Evolutionary conservation across 2,797 vertebrate genomes (phyloP).

Genomic region (Argyrosomus regius): DNA sequence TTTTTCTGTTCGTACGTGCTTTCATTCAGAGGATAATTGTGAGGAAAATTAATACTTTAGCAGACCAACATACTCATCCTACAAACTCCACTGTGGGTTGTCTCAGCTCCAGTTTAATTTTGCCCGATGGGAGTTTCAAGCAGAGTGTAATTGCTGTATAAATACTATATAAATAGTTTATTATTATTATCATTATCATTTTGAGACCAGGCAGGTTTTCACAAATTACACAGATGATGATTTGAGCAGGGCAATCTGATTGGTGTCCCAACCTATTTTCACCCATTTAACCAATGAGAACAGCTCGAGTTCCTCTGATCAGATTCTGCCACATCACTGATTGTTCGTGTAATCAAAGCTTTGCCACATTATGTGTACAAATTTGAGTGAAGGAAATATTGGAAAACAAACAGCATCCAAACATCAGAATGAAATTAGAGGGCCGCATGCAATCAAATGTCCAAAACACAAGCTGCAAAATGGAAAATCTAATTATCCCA

Average conservation of each 20-base stretch:
- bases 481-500: background rate
- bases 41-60: constrained; percentile 24
- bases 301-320: constrained; percentile 10
- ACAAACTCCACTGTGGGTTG: constrained; percentile 23
- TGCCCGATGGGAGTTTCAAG: constrained; percentile 52
- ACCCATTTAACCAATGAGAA: constrained; percentile 49
- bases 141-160: constrained; percentile 46
- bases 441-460: constrained; percentile 34
- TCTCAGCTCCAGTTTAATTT: constrained; percentile 42
- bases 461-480: constrained; percentile 31
- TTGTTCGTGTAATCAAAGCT: constrained; percentile 54
- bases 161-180: constrained; percentile 53
- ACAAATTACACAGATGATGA: constrained; percentile 49
- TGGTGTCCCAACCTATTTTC: constrained; percentile 24
- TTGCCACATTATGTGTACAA: background rate
- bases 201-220: constrained; percentile 17
- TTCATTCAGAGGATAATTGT: constrained; percentile 17
- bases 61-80: constrained; percentile 17
- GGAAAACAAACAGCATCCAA: constrained; percentile 28
- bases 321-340: constrained; percentile 25
- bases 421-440: constrained; percentile 39
- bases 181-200: constrained; percentile 37
- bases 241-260: constrained; percentile 41
- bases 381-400: constrained; percentile 7
- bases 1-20: background rate